Base-by-base conservation (phyloP, 2,888 invertebrate species). In the Sericinus montela region DNA sequence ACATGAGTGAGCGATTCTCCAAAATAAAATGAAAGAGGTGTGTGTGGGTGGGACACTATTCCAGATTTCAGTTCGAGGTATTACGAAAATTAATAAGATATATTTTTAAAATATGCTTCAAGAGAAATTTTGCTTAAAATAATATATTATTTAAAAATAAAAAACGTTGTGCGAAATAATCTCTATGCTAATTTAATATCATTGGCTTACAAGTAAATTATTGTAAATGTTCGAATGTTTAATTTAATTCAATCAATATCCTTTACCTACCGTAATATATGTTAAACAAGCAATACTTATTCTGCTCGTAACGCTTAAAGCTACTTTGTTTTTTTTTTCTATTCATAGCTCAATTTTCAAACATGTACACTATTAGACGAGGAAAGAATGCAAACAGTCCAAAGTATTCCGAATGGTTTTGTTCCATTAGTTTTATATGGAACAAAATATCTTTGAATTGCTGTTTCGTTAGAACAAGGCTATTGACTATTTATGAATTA, bases 261-360 rank as follows among this genome's bases (percentile, higher is more conserved):
- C 48, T 48, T 15, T 48, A 43, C 6, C 11, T 11, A 11, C 32
- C 14, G 14, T 42, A 36, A 30, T 30, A 3, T 32, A 39, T 43
- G 37, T 34, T 34, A 43, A 48, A 39, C 8, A 44, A 39, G 38
- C 34, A 38, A 38, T 38, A 37, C 48, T 37, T 43, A 48, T 48
- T 43, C 37, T 23, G 11, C 32, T 25, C 37, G 29, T 35, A 34
- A 28, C 5, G 8, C 3, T 41, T 9, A 6, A 16, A 30, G 30
- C 14, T 14, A 1, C 9, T 13, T 13, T 14, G 23, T 16, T 38
- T 38, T 39, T 45, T 37, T 38, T 15, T 34, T 30, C 16, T 10
- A 19, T 19, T 37, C 19, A 19, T 42, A 42, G 23, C 13, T 14
- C 9, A n/a, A 45, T n/a, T 37, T 37, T 29, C 28, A 1, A 35